Conservation (phyloP, 1,140 invertebrate genomes). For the Globodera rostochiensis region DNA sequence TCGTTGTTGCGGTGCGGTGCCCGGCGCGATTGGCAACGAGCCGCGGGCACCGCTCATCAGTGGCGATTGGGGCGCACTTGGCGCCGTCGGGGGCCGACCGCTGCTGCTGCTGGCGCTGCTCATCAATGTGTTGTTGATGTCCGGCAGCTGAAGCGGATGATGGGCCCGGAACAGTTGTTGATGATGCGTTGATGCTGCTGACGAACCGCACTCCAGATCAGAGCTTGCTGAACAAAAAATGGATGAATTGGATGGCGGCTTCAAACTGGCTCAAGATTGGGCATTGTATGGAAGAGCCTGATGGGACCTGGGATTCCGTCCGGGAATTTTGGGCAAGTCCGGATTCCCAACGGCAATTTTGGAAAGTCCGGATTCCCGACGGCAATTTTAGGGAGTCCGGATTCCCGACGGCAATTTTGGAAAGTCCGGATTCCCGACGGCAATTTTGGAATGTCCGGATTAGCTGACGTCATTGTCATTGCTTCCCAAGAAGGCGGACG, state of each 20-base stretch:
- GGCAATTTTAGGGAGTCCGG: too few relatives aligned
- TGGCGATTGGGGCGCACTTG: conserved; percentile 24
- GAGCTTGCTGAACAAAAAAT: conserved; percentile 6
- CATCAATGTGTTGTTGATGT: background rate
- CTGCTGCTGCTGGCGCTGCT: conserved; percentile 12
- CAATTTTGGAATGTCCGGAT: too few relatives aligned
- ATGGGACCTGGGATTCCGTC: too few relatives aligned
- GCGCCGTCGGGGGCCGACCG: conserved; percentile 2
- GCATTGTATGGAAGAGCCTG: too few relatives aligned
- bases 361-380: too few relatives aligned
- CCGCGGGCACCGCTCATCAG: conserved; percentile 18
- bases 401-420: too few relatives aligned
- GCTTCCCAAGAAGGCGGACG: too few relatives aligned
- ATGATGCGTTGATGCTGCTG: background rate
- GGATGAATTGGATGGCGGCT: background rate
- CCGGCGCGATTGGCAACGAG: conserved; percentile 22
- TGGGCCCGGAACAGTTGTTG: background rate
- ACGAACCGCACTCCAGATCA: conserved; percentile 7
- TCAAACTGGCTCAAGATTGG: background rate
- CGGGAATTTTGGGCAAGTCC: too few relatives aligned
- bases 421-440: too few relatives aligned
- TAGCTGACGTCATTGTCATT: too few relatives aligned
- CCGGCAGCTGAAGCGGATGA: background rate
- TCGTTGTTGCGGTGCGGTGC: conserved; percentile 36
- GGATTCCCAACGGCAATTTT: too few relatives aligned